Evolutionary conservation across 2,113 vertebrate genomes (phyloP), one percentile per base, ranked within the genome.

Genomic region (Petrocephalus zakoni): DNA sequence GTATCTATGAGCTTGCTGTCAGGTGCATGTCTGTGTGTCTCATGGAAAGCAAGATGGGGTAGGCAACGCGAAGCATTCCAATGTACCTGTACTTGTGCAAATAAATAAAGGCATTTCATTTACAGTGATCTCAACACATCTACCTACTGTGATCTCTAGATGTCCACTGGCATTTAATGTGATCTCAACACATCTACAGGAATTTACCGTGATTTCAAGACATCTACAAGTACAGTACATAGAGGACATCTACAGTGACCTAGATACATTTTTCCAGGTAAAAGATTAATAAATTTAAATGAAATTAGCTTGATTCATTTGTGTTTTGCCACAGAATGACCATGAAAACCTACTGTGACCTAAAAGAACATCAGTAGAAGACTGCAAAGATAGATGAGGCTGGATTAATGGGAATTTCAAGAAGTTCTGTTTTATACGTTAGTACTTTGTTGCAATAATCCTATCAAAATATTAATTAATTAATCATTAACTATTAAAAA

Each of bases 391-490:
- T 5, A 86, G 22, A 25, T 22, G 11, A 29, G 7, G 15, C 37
- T 51, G n/a, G 25, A 55, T 25, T 11, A 9, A 56, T 53, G n/a
- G 7, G 84, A 25, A 25, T 83, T 83, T 42, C 46, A 21, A 21
- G 22, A 42, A 46, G 42, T 22, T 47, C 78, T 21, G 10, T 47
- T 42, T 34, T 51, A 55, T n/a, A 49, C 42, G 47, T 1, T 49
- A 82, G 17, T 49, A 22, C 34, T 82, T n/a, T 82, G 21, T 37
- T 82, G 37, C 22, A 49, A 82, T 29, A 21, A 82, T 47, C 42
- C 19, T 82, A 47, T 46, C 78, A 85, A 85, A 55, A 85, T 53
- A 85, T 55, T 85, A 85, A 56, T 53, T 34, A 53, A 85, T 85
- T 22, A 85, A 49, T 49, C 81, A 49, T 49, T 49, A 51, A 10